Conservation (phyloP, 2,113 vertebrate genomes). For the Capreolus pygargus region DNA sequence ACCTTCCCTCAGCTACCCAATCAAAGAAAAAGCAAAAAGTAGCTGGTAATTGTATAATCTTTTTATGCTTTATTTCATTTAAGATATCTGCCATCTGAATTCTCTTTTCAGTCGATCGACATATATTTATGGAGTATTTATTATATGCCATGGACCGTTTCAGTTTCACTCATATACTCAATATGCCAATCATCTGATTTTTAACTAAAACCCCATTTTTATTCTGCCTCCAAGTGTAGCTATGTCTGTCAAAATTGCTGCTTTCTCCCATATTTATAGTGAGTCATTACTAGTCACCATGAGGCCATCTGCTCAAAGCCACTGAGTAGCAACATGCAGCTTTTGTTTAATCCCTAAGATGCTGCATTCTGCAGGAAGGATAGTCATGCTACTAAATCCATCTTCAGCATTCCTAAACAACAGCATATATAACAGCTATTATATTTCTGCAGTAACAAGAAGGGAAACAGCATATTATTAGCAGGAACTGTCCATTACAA, state of each 20-base stretch:
- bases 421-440: background rate
- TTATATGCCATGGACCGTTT: background rate
- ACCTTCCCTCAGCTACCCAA: background rate
- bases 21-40: background rate
- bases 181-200: background rate
- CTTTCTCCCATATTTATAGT: background rate
- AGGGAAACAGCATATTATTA: background rate
- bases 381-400: background rate
- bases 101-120: background rate
- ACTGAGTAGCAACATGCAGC: background rate
- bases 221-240: background rate
- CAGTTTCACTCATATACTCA: background rate
- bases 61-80: background rate
- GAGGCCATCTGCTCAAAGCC: background rate
- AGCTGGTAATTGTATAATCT: background rate
- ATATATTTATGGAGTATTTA: background rate
- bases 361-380: background rate
- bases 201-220: background rate
- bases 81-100: background rate
- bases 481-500: background rate
- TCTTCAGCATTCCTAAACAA: background rate
- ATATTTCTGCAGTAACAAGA: background rate
- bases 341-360: background rate
- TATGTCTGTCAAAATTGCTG: conserved; percentile 5
- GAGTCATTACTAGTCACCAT: conserved; percentile 23